These are phyloP conservation scores for Calypte anna DNA, from an alignment of 2,113 vertebrate genomes.

Conservation along the genomic window DNA sequence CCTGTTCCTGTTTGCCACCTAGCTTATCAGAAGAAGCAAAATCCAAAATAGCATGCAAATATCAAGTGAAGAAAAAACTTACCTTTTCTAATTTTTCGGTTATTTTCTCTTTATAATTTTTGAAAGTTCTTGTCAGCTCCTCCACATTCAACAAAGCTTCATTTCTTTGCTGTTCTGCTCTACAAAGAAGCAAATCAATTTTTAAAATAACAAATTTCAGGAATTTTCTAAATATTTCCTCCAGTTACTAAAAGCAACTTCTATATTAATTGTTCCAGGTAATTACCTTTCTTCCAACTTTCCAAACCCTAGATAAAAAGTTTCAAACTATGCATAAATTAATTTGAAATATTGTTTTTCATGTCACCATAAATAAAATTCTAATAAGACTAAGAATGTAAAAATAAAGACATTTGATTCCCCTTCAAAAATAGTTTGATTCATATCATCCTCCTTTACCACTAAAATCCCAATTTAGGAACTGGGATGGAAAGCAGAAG, in stretches of 20 bases:
- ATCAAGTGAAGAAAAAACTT: background rate
- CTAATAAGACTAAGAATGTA: background rate
- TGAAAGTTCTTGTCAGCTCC: slow-evolving; percentile 86
- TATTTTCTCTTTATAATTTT: slow-evolving; percentile 85
- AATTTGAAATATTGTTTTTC: background rate
- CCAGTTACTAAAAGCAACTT: background rate
- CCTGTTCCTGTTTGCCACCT: background rate
- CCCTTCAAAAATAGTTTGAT: background rate
- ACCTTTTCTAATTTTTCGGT: slow-evolving; percentile 86
- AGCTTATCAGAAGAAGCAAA: background rate
- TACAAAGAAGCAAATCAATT: slow-evolving; percentile 63
- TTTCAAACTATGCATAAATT: background rate
- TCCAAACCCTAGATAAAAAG: background rate
- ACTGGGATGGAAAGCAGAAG: background rate
- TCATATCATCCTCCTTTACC: background rate
- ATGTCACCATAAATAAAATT: background rate
- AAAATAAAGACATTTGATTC: background rate
- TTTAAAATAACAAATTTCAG: background rate
- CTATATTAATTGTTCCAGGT: background rate
- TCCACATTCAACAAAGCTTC: slow-evolving; percentile 88
- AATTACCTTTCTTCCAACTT: background rate
- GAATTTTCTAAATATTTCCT: background rate
- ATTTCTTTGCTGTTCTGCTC: slow-evolving; percentile 91
- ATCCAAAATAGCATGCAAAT: background rate
- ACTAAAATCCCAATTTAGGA: background rate